Percentiles rank a stretch among this genome's conserved stretches.
Conservation (phyloP, 2,113 vertebrate species). For the Tetraodon nigroviridis region DNA sequence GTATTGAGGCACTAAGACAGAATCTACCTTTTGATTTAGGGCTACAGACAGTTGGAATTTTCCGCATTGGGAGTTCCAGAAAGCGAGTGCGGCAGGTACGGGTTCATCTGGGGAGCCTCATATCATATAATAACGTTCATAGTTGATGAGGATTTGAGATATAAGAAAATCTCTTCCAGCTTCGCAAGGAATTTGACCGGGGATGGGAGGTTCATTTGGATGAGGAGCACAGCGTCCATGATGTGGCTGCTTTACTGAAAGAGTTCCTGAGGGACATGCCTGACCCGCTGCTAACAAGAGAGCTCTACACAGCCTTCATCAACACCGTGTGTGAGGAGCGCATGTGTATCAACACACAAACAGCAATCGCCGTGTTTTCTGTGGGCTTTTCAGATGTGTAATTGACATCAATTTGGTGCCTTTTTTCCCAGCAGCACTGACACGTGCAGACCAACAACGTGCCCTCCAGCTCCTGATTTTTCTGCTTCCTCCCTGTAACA, state of each 20-base stretch:
- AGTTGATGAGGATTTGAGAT: not conserved
- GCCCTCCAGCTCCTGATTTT: slow-evolving; percentile 90
- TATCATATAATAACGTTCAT: no score
- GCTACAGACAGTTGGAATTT: slow-evolving; percentile 95
- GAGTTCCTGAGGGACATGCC: slow-evolving; percentile 97
- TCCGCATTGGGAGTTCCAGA: slow-evolving; percentile 96
- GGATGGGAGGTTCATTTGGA: slow-evolving; percentile 86
- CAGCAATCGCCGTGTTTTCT: not conserved
- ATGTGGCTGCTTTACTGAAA: slow-evolving; percentile 92
- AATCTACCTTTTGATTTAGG: slow-evolving; percentile 68
- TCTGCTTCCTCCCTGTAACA: slow-evolving; percentile 94
- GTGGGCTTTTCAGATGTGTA: not conserved
- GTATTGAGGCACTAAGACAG: not conserved
- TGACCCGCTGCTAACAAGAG: slow-evolving; percentile 90
- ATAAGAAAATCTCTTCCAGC: slow-evolving; percentile 62
- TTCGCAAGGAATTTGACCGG: slow-evolving; percentile 92
- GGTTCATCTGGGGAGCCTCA: not conserved
- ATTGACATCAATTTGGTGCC: not conserved
- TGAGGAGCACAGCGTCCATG: slow-evolving; percentile 91
- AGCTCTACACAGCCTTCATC: slow-evolving; percentile 95
- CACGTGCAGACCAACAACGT: slow-evolving; percentile 80
- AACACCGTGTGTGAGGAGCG: slow-evolving; percentile 83
- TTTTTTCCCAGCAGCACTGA: slow-evolving; percentile 79
- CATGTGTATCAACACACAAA: not conserved
- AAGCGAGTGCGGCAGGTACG: slow-evolving; percentile 95